These are phyloP conservation scores for Galeruca laticollis DNA, from an alignment of 2,888 invertebrate genomes.

Conservation along the genomic window DNA sequence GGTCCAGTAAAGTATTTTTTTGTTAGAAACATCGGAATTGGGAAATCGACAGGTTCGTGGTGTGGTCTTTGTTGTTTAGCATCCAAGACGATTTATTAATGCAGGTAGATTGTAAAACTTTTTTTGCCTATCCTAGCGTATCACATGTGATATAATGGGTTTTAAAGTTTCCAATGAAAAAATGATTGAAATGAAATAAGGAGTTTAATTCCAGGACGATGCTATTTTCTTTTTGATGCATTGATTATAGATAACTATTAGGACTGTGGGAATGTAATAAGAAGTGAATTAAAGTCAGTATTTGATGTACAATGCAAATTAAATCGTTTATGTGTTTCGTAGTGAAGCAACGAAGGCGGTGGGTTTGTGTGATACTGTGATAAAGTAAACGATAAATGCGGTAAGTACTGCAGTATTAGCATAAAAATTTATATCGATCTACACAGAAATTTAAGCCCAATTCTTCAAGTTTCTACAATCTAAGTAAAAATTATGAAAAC, in stretches of 20 bases:
- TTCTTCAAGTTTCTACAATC: too few relatives aligned
- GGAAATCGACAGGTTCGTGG: constrained; percentile 38
- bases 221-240: constrained; percentile 11
- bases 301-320: neutral
- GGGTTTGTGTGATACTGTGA: too few relatives aligned
- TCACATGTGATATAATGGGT: constrained; percentile 25
- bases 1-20: constrained; percentile 40
- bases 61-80: constrained; percentile 29
- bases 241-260: neutral
- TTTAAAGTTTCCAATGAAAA: constrained; percentile 21
- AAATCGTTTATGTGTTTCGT: neutral
- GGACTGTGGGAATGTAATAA: constrained; percentile 10
- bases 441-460: too few relatives aligned
- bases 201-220: neutral
- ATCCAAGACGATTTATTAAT: constrained; percentile 8
- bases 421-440: too few relatives aligned
- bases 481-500: too few relatives aligned
- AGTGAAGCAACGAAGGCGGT: too few relatives aligned
- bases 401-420: too few relatives aligned
- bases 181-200: constrained; percentile 9
- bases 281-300: constrained; percentile 1
- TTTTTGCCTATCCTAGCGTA: constrained; percentile 10
- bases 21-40: constrained; percentile 33
- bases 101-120: constrained; percentile 24
- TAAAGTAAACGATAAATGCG: too few relatives aligned